These are phyloP conservation scores for Porites australiensis DNA, from an alignment of 64 coral and sea anemone genomes.

Conservation along the genomic window DNA sequence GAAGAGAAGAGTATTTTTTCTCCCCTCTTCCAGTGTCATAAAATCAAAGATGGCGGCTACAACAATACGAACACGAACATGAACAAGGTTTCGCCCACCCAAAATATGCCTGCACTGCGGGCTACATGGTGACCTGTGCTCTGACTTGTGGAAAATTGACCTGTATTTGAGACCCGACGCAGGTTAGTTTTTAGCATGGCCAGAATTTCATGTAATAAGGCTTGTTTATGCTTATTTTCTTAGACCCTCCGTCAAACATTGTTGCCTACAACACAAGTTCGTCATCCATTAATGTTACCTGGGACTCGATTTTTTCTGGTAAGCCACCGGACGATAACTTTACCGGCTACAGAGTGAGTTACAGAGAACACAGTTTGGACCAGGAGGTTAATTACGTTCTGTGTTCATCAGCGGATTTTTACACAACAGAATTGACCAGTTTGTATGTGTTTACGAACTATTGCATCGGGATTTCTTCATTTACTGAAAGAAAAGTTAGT, in stretches of 20 bases:
- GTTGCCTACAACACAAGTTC: constrained; percentile 25
- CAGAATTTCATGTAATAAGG: no score
- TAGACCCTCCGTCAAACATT: neutral
- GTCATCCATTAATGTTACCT: neutral
- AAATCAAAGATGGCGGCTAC: no score
- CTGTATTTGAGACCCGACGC: no score
- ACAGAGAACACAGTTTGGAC: neutral
- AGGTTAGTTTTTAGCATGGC: no score
- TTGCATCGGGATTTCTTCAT: neutral
- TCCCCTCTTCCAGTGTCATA: no score
- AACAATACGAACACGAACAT: no score
- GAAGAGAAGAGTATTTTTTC: no score
- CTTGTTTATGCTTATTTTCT: neutral
- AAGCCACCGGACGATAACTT: neutral
- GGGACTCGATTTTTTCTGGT: neutral
- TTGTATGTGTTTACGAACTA: constrained; percentile 16
- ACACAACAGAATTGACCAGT: neutral
- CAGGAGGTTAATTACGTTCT: neutral
- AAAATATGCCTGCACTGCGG: no score
- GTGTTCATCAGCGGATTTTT: neutral
- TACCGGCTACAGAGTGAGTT: neutral
- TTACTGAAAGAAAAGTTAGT: neutral
- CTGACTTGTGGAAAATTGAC: no score
- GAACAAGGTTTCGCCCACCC: no score
- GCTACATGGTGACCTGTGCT: no score